phyloP scores from a whole-genome alignment of 2,797 vertebrate species.

The Astyanax mexicanus region DNA sequence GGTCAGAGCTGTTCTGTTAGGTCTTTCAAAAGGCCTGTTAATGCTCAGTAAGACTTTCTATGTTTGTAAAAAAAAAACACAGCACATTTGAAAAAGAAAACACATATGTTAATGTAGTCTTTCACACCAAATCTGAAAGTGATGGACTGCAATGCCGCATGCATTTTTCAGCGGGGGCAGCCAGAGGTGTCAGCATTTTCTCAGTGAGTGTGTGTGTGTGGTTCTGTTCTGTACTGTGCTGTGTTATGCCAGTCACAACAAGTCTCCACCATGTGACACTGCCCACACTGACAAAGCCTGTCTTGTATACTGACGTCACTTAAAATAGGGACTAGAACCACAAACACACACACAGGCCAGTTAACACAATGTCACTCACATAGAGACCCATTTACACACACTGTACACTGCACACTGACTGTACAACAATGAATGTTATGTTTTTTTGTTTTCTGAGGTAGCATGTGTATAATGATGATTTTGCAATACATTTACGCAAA shows the following conservation, averaged over 20 bases:
- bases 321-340: background rate
- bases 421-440: background rate
- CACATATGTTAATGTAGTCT: too few relatives aligned
- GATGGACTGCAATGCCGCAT: too few relatives aligned
- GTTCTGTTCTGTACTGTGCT: conserved; percentile 43
- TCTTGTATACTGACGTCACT: conserved; percentile 16
- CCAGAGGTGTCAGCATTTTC: conserved; percentile 23
- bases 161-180: too few relatives aligned
- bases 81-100: too few relatives aligned
- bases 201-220: conserved; percentile 14
- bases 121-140: too few relatives aligned
- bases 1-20: too few relatives aligned
- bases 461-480: background rate
- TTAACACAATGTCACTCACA: background rate
- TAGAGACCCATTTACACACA: background rate
- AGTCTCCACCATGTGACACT: conserved; percentile 48
- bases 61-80: too few relatives aligned
- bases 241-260: conserved; percentile 56
- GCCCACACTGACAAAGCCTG: conserved; percentile 36
- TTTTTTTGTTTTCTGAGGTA: background rate
- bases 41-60: too few relatives aligned
- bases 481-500: background rate
- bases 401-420: background rate
- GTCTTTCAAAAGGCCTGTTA: too few relatives aligned
- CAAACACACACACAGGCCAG: conserved; percentile 8